Conservation (phyloP, 2,113 vertebrate genomes). For the Charina bottae region DNA sequence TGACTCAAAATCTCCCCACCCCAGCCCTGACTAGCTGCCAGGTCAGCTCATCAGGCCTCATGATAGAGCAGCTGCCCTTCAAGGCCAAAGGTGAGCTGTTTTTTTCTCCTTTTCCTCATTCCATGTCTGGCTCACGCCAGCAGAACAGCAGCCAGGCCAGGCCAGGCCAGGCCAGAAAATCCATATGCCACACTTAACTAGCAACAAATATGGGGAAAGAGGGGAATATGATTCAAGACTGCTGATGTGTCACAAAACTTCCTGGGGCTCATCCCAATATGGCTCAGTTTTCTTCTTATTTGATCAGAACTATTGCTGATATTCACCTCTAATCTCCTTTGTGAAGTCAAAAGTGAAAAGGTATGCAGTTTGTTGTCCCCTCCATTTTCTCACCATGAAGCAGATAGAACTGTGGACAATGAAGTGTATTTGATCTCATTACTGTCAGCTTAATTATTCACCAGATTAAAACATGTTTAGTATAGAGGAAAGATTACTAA, state of each 20-base stretch:
- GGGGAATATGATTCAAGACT: conserved; percentile 61
- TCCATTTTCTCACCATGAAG: neutral
- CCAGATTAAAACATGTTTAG: neutral
- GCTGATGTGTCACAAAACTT: conserved; percentile 60
- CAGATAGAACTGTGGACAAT: neutral
- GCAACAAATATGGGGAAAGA: conserved; percentile 52
- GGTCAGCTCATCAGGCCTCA: neutral
- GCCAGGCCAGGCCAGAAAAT: neutral
- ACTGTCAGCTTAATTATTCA: no score
- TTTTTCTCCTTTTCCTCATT: neutral
- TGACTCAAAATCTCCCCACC: neutral
- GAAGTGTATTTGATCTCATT: neutral
- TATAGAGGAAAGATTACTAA: neutral
- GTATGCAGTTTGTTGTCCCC: neutral
- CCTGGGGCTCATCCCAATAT: conserved; percentile 48
- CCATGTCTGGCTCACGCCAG: neutral
- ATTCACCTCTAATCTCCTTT: conserved; percentile 14
- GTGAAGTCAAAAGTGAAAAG: neutral
- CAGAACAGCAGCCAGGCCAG: neutral
- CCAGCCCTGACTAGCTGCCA: neutral
- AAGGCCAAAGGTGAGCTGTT: neutral
- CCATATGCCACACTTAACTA: conserved; percentile 22
- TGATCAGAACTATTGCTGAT: conserved; percentile 47
- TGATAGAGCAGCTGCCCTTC: neutral
- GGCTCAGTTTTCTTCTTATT: conserved; percentile 44